Base-by-base conservation (phyloP, 2,888 invertebrate genomes). In the Melieria picta region DNA sequence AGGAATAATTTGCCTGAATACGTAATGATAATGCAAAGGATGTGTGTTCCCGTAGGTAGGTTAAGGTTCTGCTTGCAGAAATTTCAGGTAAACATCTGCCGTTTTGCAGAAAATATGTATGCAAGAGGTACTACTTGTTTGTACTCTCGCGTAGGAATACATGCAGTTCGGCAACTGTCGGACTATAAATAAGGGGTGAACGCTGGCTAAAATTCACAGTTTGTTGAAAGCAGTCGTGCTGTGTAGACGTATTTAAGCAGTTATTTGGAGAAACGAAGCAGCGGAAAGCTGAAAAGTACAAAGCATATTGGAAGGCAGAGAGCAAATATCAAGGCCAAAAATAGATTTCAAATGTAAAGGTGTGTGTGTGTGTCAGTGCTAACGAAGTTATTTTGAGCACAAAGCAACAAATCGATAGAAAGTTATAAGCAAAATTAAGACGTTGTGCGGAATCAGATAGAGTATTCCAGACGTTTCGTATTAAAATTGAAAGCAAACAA, bases 141-240 rank as follows among this genome's bases (percentile, higher is more conserved):
- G n/a, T 16, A 66, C 42, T 1, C 6, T 50, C 45, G 73, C 70
- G 75, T 56, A 72, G 67, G 75, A 75, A 75, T 73, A 73, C 72
- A 70, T 9, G 6, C 2, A 7, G 30, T 48, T 7, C 16, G 7
- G 1, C 7, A 4, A 3, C 5, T 0, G 52, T 5, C 45, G 61
- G 52, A 61, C 52, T 67, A 67, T 67, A 67, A 67, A 67, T 67
- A 67, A 42, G 10, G 5, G 67, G 67, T 45, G 45, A 52, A 50
- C 16, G 16, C 6, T 7, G 10, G 16, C 5, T n/a, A 46, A 64
- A 60, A 43, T 55, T 66, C 57, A 64, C 72, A 75, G 69, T 75
- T 68, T 48, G 68, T 69, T 45, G 58, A 55, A 30, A 74, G 63
- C 55, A 67, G 71, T 68, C 43, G 65, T 69, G 9, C 7, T 63